These are phyloP conservation scores for Tachina fera DNA, from an alignment of 2,888 invertebrate species.

Conservation along the genomic window DNA sequence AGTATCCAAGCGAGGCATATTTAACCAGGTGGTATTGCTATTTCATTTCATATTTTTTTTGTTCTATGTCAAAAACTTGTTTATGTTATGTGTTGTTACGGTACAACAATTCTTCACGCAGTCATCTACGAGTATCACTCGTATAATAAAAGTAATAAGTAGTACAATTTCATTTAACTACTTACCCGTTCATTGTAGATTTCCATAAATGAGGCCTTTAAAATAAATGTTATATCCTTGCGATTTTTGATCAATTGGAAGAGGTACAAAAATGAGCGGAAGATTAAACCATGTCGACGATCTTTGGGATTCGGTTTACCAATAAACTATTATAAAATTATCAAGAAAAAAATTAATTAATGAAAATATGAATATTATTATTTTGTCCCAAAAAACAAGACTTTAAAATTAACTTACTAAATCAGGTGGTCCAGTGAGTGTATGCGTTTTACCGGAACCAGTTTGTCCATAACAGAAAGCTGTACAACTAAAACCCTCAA, in stretches of 20 bases:
- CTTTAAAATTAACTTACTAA: constrained; percentile 85
- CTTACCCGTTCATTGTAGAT: constrained; percentile 98
- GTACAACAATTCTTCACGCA: no score
- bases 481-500: constrained; percentile 96
- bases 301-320: constrained; percentile 87
- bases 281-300: constrained; percentile 92
- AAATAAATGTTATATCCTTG: constrained; percentile 90
- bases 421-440: constrained; percentile 95
- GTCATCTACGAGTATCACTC: no score
- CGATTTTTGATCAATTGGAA: constrained; percentile 91
- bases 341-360: not conserved
- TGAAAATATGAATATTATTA: not conserved
- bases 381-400: not conserved
- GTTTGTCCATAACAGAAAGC: constrained; percentile 98
- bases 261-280: constrained; percentile 94
- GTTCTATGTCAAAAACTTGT: no score
- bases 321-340: constrained; percentile 84
- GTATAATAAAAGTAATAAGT: no score
- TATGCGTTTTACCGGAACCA: constrained; percentile 98
- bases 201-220: constrained; percentile 97
- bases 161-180: constrained; percentile 72
- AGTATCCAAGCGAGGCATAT: no score
- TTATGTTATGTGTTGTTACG: no score
- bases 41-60: no score
- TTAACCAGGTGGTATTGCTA: no score